phyloP scores from a whole-genome alignment of 2,797 vertebrate species.

The Propithecus deckenii region DNA sequence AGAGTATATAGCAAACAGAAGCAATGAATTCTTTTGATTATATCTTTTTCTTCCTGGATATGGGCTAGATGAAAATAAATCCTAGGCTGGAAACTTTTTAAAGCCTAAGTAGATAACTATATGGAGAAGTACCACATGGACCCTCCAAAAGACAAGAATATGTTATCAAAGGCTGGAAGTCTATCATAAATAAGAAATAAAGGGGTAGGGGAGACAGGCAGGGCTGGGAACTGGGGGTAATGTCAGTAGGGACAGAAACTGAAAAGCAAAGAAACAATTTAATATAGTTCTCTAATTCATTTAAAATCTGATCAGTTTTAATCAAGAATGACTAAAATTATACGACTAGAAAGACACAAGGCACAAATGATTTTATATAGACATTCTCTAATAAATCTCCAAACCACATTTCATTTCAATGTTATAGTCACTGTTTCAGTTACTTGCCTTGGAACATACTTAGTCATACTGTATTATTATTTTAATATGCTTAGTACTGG shows the following conservation, averaged over 20 bases:
- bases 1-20: slow-evolving; percentile 2
- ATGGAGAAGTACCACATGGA: neutral
- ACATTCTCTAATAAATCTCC: neutral
- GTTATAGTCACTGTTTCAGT: neutral
- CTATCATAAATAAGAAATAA: slow-evolving; percentile 21
- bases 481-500: neutral
- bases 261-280: slow-evolving; percentile 34
- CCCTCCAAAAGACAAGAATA: neutral
- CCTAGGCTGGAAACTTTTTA: neutral
- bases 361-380: neutral
- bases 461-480: neutral
- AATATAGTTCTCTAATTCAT: neutral
- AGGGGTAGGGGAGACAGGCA: neutral
- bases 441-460: neutral
- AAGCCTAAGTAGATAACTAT: neutral
- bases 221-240: neutral
- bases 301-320: slow-evolving; percentile 32
- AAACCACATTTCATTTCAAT: neutral
- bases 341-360: neutral
- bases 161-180: neutral
- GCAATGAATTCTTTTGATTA: neutral
- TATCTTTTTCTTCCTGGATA: neutral
- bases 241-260: neutral
- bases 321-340: slow-evolving; percentile 16
- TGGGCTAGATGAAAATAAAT: slow-evolving; percentile 35